A percentile compares a stretch with the other conserved stretches of the same genome.
Conservation (phyloP, 1,140 invertebrate species). For the Hypsibius dujardini region DNA sequence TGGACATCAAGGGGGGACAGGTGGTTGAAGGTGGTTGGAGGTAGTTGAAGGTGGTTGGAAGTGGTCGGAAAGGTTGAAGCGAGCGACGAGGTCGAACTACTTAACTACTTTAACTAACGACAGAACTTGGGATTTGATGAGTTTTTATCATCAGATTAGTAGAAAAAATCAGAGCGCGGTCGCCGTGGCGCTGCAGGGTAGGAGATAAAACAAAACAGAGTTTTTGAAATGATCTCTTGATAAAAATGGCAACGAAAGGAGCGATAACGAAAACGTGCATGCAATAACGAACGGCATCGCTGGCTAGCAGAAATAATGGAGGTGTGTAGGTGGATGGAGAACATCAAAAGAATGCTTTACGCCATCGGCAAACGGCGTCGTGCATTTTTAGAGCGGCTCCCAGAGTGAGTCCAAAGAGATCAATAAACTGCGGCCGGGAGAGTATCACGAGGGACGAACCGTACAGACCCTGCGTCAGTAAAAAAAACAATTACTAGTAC, state of each 20-base stretch:
- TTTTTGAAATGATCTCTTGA: background rate
- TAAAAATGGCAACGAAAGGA: background rate
- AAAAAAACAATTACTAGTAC: background rate
- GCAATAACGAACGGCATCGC: background rate
- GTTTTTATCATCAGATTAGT: no score
- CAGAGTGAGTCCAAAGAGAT: background rate
- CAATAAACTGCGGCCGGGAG: background rate
- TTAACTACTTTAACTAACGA: background rate
- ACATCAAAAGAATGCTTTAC: background rate
- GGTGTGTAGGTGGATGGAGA: no score
- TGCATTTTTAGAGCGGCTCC: background rate
- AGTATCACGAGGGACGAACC: background rate
- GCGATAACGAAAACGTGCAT: background rate
- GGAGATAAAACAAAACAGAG: background rate
- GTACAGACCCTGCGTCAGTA: constrained; percentile 10
- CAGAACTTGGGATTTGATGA: no score
- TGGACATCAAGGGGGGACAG: no score
- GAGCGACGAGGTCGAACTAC: background rate
- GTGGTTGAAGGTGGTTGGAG: no score
- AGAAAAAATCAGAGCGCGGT: no score
- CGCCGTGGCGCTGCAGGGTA: background rate
- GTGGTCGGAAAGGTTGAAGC: no score
- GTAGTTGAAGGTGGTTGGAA: background rate
- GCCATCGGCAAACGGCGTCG: background rate
- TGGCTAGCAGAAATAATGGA: background rate